phyloP scores from a whole-genome alignment of 2,113 vertebrate genomes.

The Festucalex cinctus region DNA sequence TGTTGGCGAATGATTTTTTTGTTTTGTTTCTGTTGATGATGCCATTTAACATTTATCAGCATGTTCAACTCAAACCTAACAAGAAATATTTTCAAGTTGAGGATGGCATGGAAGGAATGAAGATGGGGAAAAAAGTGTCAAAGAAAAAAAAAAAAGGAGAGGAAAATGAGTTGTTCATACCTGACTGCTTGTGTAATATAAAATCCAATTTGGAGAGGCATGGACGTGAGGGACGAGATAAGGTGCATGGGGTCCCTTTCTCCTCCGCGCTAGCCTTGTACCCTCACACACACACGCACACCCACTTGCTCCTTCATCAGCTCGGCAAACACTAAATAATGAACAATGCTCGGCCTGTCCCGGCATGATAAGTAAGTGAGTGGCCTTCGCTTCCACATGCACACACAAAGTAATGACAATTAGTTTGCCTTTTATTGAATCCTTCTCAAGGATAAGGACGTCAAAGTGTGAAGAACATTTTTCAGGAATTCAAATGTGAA shows the following conservation, averaged over 20 bases:
- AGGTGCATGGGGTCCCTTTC: constrained; percentile 75
- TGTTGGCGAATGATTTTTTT: no score
- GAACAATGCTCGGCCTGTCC: constrained; percentile 86
- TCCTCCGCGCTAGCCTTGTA: constrained; percentile 57
- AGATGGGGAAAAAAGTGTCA: constrained; percentile 19
- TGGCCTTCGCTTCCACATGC: constrained; percentile 60
- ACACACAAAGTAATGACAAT: constrained; percentile 89
- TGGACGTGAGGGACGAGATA: constrained; percentile 81
- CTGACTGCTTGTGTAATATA: constrained; percentile 88
- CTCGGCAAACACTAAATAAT: constrained; percentile 98
- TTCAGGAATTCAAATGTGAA: neutral
- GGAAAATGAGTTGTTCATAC: constrained; percentile 93
- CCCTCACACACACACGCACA: constrained; percentile 48
- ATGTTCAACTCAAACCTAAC: neutral
- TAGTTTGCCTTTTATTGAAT: constrained; percentile 87
- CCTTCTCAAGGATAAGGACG: constrained; percentile 78
- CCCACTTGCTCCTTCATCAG: constrained; percentile 72
- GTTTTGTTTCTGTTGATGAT: no score
- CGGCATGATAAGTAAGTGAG: constrained; percentile 85
- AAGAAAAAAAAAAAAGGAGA: constrained; percentile 73
- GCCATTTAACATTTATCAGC: constrained; percentile 27
- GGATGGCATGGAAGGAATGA: neutral
- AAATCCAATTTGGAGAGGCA: constrained; percentile 94
- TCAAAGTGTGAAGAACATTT: neutral
- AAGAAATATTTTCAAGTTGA: constrained; percentile 1